Evolutionary conservation across 2,888 invertebrate genomes (phyloP), one percentile per base, ranked within the genome.

Genomic region (Cheilosia variabilis): DNA sequence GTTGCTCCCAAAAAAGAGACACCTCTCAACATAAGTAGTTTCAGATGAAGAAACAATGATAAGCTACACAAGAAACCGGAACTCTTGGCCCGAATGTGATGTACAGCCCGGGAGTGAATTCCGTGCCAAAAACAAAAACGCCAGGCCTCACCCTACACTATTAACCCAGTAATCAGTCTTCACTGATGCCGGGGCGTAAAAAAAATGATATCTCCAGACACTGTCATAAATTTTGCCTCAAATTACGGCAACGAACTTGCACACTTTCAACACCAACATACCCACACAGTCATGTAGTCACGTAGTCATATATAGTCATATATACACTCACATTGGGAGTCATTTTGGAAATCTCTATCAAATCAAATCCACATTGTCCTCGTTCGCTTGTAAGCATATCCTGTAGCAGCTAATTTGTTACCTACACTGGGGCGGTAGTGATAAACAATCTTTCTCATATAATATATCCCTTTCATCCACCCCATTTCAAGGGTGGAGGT

Each of bases 361-460:
- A 65, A 84, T 76, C 84, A 71, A 75, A 84, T 71, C 69, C 75
- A 71, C 65, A 84, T 66, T 71, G 82, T 84, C 82, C 76, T 68
- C 17, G 53, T 52, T 58, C 41, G 57, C 73, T 60, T 78, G 73
- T 75, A 69, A 78, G 78, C 53, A 69, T 75, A 75, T 79, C 79
- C 75, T 65, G 66, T 52, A 77, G 76, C 47, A 86, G 76, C 80
- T 81, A 86, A 86, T 86, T 86, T 81, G 86, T 77, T 72, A 81
- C 66, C 31, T 47, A 17, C 34, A 68, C 17, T 37, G 41, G 15
- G n/a, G 41, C 27, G 6, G 31, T 47, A 63, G 72, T 68, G 80
- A 86, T 86, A 86, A 80, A 80, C 76, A 86, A 80, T 76, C 80
- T 80, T 62, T 80, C 76, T 58, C 76, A 80, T 84, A 69, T 47